Evolutionary conservation across 1,140 invertebrate genomes (phyloP).

Genomic region (Bombus turneri): DNA sequence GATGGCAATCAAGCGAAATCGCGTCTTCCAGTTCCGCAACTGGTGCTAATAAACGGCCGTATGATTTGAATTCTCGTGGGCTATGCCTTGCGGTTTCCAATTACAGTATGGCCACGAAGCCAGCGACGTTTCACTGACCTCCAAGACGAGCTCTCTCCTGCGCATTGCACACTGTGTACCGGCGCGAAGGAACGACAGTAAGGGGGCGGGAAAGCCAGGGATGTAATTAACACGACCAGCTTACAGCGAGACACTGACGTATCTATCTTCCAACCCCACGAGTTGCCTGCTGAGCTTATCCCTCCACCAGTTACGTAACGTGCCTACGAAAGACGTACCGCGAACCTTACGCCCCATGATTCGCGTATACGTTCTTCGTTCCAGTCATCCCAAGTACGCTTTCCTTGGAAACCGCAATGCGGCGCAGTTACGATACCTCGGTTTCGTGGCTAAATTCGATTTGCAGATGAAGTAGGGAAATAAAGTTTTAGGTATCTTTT

Average conservation of each 20-base stretch:
- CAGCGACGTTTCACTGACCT: slow-evolving; percentile 71
- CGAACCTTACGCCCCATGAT: neutral
- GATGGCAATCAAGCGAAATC: slow-evolving; percentile 37
- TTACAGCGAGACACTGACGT: slow-evolving; percentile 74
- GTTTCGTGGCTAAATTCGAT: too few relatives aligned
- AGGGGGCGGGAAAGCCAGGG: slow-evolving; percentile 53
- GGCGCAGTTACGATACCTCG: too few relatives aligned
- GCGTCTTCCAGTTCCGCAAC: neutral
- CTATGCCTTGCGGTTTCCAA: slow-evolving; percentile 73
- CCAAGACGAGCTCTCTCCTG: slow-evolving; percentile 62
- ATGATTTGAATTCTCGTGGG: slow-evolving; percentile 52
- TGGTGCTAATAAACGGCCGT: slow-evolving; percentile 44
- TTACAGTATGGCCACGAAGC: slow-evolving; percentile 69
- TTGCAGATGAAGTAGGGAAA: too few relatives aligned
- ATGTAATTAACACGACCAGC: slow-evolving; percentile 77
- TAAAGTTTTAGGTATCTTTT: too few relatives aligned
- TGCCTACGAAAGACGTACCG: slow-evolving; percentile 68
- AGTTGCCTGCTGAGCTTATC: slow-evolving; percentile 51
- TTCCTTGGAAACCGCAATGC: slow-evolving; percentile 25
- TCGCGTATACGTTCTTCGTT: neutral
- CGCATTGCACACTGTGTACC: slow-evolving; percentile 34
- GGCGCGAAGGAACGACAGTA: slow-evolving; percentile 32
- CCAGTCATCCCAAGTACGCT: slow-evolving; percentile 7
- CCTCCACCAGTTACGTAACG: slow-evolving; percentile 68
- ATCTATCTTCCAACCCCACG: slow-evolving; percentile 72